Evolutionary conservation across 2,113 vertebrate species (phyloP).

Genomic region (Sinocyclocheilus rhinocerous): DNA sequence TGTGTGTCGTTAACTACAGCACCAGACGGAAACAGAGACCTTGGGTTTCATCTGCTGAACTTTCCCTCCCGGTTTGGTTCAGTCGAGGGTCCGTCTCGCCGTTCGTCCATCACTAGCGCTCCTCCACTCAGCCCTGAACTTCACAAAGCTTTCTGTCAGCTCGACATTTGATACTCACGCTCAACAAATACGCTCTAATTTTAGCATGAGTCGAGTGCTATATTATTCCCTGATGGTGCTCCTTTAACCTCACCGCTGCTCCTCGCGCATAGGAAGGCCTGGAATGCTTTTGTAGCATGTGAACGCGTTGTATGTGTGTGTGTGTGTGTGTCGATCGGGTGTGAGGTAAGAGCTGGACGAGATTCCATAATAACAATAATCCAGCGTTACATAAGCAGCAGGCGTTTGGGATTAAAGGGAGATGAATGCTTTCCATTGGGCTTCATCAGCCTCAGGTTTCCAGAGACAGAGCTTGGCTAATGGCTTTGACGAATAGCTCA

Average conservation of each 20-base stretch:
- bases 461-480: neutral
- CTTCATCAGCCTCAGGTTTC: conserved; percentile 17
- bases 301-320: conserved; percentile 5
- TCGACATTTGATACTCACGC: conserved; percentile 58
- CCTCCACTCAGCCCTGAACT: conserved; percentile 39
- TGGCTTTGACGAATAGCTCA: neutral
- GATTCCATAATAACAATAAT: conserved; percentile 39
- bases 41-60: neutral
- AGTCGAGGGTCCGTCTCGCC: neutral
- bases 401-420: conserved; percentile 33
- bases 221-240: conserved; percentile 45
- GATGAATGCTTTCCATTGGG: conserved; percentile 36
- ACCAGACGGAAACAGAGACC: conserved; percentile 19
- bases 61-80: neutral
- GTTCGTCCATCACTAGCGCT: conserved; percentile 7
- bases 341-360: neutral
- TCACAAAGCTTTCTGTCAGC: conserved; percentile 59
- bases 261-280: conserved; percentile 17
- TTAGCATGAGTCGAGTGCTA: conserved; percentile 51
- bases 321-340: neutral
- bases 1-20: conserved; percentile 23
- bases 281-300: conserved; percentile 53
- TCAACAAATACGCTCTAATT: conserved; percentile 57
- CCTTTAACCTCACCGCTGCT: neutral
- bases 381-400: conserved; percentile 36